These are phyloP conservation scores for Diarsia mendica DNA, from an alignment of 2,888 invertebrate species.

Conservation along the genomic window DNA sequence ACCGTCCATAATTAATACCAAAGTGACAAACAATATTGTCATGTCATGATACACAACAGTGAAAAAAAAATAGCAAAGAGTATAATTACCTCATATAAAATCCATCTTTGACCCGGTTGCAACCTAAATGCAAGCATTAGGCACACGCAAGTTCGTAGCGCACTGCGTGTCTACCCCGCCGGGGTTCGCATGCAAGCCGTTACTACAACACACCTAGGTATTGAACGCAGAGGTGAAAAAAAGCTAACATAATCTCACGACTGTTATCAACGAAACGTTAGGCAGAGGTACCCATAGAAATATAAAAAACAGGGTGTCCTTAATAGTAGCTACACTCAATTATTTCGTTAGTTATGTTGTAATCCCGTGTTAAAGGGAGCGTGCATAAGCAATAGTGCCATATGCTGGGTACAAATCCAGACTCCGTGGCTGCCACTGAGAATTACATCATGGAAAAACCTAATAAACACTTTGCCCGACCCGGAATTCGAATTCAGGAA, in stretches of 20 bases:
- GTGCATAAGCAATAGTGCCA: no score
- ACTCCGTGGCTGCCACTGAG: no score
- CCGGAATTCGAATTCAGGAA: no score
- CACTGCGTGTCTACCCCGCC: slow-evolving; percentile 76
- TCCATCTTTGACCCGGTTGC: slow-evolving; percentile 86
- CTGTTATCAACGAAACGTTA: no score
- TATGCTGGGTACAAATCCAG: no score
- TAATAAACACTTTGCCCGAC: no score
- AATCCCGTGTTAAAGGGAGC: no score
- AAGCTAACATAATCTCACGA: slow-evolving; percentile 9
- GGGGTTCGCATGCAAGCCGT: slow-evolving; percentile 77
- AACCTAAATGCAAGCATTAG: slow-evolving; percentile 87
- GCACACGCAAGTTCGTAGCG: slow-evolving; percentile 79
- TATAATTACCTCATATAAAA: slow-evolving; percentile 78
- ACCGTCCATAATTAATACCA: slow-evolving; percentile 8
- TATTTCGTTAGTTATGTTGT: no score
- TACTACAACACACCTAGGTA: slow-evolving; percentile 67
- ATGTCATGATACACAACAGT: slow-evolving; percentile 42
- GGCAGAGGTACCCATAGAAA: no score
- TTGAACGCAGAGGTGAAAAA: slow-evolving; percentile 50
- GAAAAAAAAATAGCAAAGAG: slow-evolving; percentile 47
- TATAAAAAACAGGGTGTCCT: no score
- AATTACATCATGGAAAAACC: no score
- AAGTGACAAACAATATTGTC: slow-evolving; percentile 50
- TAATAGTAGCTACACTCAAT: no score